A percentile compares a stretch with the other conserved stretches of the same genome.
phyloP scores from a whole-genome alignment of 1,140 invertebrate genomes.

The Geopemphigus sp. region DNA sequence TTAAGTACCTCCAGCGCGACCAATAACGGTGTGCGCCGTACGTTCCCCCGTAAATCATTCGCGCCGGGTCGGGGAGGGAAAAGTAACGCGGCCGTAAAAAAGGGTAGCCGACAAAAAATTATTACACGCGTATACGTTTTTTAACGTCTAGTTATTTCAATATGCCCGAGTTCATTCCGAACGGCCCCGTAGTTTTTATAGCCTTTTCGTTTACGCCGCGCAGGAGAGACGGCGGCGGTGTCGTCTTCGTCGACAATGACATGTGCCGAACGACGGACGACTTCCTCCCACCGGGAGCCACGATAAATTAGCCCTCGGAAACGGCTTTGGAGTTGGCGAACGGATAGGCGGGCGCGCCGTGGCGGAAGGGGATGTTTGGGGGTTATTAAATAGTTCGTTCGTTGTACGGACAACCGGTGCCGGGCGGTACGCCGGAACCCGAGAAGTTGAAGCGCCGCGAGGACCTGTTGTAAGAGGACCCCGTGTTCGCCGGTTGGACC shows the following conservation, averaged over 20 bases:
- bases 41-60: constrained; percentile 44
- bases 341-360: too few relatives aligned
- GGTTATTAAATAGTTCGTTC: too few relatives aligned
- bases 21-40: constrained; percentile 18
- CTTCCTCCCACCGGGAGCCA: too few relatives aligned
- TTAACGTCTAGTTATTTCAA: constrained; percentile 45
- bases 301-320: too few relatives aligned
- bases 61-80: background rate
- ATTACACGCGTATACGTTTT: constrained; percentile 3
- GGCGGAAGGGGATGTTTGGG: too few relatives aligned
- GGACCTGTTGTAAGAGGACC: too few relatives aligned
- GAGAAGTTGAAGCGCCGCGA: too few relatives aligned
- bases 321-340: too few relatives aligned
- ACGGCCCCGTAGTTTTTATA: constrained; percentile 33
- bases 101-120: constrained; percentile 46
- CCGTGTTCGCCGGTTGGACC: too few relatives aligned
- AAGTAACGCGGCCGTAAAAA: constrained; percentile 29
- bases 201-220: background rate
- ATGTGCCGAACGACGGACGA: constrained; percentile 42
- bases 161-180: constrained; percentile 27
- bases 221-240: too few relatives aligned
- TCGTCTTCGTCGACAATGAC: constrained; percentile 23
- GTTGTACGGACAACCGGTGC: too few relatives aligned
- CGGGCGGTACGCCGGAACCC: too few relatives aligned
- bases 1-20: constrained; percentile 37